Conservation (phyloP, 2,888 invertebrate species). For the Neoscelio sp. region DNA sequence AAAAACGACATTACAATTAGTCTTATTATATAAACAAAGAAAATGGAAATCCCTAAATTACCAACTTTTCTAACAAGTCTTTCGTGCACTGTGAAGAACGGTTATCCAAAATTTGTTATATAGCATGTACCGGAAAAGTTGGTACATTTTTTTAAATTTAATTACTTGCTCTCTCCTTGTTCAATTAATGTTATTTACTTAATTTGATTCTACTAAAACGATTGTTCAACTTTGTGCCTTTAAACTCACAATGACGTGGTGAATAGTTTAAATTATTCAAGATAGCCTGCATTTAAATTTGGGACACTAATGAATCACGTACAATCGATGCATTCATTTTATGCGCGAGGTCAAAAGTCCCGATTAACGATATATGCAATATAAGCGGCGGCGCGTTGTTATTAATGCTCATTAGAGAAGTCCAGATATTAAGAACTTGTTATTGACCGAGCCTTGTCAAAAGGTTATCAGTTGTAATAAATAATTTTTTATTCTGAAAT, state of each 20-base stretch:
- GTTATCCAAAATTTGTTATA: no score
- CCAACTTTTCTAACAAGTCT: no score
- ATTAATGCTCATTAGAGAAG: constrained; percentile 44
- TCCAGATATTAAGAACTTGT: constrained; percentile 49
- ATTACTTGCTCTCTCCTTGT: neutral
- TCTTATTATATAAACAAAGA: no score
- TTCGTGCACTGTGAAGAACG: no score
- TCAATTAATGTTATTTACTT: neutral
- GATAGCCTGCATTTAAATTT: constrained; percentile 45
- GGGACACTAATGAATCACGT: constrained; percentile 47
- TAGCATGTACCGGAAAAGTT: no score
- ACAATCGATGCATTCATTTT: constrained; percentile 61
- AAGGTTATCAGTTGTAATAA: constrained; percentile 42
- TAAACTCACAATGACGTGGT: constrained; percentile 27
- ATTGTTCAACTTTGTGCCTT: constrained; percentile 9
- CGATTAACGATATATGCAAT: constrained; percentile 57
- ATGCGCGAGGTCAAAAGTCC: constrained; percentile 46
- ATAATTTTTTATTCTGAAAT: constrained; percentile 26
- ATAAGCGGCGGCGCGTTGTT: constrained; percentile 31
- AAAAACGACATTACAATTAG: no score
- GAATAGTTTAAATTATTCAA: constrained; percentile 49
- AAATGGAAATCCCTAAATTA: no score
- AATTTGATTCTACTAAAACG: constrained; percentile 25
- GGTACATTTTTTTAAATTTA: no score
- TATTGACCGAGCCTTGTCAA: constrained; percentile 35